Evolutionary conservation across 2,888 invertebrate genomes (phyloP), one percentile per base, ranked within the genome.

Genomic region (Oeneis ivallda): DNA sequence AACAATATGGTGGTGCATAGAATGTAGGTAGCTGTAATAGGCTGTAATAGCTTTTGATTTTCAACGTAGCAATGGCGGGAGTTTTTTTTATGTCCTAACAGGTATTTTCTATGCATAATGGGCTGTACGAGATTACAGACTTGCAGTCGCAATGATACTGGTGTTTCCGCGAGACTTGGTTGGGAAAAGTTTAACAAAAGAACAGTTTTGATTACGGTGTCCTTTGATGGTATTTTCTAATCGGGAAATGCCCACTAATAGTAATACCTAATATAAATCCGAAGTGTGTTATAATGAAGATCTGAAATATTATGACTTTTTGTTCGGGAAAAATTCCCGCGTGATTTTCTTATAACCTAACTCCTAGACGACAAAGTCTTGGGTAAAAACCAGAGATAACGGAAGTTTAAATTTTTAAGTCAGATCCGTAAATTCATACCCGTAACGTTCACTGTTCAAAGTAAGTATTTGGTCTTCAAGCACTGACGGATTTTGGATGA

Each of bases 91-190:
- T 86, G 86, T 86, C 79, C 80, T 78, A 79, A 79, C 82, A 79
- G 76, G 78, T 79, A 77, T 85, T 86, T 85, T 85, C 87, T 84
- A 77, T 85, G 82, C 82, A 85, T 89, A 90, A 89, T 89, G 77
- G 78, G 72, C 67, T 77, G 17, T 9, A 67, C 67, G 75, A 87
- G 85, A 89, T 89, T 89, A 89, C 80, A 87, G 87, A 79, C 72
- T 66, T 75, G 72, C 76, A 79, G 76, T 78, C 75, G 77, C 77
- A 76, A 77, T 84, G 82, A 86, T 85, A 84, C 81, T 79, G 75
- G 82, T 81, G 70, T 83, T 85, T 84, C 81, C 82, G 82, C 85
- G 82, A 82, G 83, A 85, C 78, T 76, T 69, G 75, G 79, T 84
- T 84, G 82, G 86, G 80, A 81, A 83, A 71, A 71, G 71, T 78